Conservation (phyloP, 53 echinoderm and acorn worm species). For the Apostichopus leukothele region DNA sequence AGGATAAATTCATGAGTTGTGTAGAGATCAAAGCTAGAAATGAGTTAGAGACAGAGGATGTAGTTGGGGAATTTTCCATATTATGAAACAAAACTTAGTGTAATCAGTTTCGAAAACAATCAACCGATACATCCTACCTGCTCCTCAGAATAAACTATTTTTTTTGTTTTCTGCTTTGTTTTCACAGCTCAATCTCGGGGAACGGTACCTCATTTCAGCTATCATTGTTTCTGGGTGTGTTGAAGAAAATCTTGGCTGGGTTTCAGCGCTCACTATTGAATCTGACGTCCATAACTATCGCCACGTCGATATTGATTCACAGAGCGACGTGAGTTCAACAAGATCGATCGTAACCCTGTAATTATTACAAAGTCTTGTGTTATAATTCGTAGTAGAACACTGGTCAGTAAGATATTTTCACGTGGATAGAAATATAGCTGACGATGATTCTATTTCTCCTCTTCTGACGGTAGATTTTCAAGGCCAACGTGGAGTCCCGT, state of each 20-base stretch:
- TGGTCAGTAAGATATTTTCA: background rate
- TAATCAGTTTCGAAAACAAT: too few species aligned
- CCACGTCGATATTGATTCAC: constrained; percentile 16
- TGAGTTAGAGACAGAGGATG: too few species aligned
- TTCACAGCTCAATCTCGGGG: background rate
- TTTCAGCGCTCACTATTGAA: background rate
- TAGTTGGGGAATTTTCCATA: too few species aligned
- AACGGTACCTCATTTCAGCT: constrained; percentile 9
- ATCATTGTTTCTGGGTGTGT: constrained; percentile 12
- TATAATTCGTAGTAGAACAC: too few species aligned
- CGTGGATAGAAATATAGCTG: background rate
- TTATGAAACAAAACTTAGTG: too few species aligned
- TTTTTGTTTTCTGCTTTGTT: too few species aligned
- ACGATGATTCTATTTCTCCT: background rate
- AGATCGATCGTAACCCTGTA: background rate
- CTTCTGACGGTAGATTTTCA: background rate
- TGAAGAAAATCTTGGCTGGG: constrained; percentile 16
- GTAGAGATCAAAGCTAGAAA: too few species aligned
- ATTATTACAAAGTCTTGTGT: background rate
- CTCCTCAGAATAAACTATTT: too few species aligned
- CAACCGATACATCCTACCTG: too few species aligned
- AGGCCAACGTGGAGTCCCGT: constrained; percentile 14
- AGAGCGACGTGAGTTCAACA: background rate
- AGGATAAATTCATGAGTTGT: too few species aligned
- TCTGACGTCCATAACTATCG: background rate